Evolutionary conservation across 53 echinoderm and acorn worm species (phyloP).

Genomic region (Henricia sp.): DNA sequence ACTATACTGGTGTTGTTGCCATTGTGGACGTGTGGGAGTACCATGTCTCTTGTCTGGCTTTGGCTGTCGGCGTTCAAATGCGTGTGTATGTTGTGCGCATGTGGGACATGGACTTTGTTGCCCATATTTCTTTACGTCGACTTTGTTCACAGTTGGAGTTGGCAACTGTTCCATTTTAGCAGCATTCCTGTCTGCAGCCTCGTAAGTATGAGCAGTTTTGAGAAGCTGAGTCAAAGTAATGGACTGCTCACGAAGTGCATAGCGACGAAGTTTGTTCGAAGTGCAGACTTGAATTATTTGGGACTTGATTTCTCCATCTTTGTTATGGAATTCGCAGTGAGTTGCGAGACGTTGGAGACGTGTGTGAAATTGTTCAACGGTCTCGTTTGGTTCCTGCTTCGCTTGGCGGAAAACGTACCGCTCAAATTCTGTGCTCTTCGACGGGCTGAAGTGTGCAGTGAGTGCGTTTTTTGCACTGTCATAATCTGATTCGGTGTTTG

Average conservation of each 20-base stretch:
- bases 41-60: background rate
- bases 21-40: background rate
- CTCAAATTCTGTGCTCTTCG: conserved; percentile 12
- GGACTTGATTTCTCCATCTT: conserved; percentile 7
- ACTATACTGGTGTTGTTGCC: background rate
- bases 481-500: conserved; percentile 25
- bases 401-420: conserved; percentile 26
- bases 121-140: background rate
- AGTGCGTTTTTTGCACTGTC: conserved; percentile 25
- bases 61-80: conserved; percentile 26
- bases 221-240: conserved; percentile 18
- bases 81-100: background rate
- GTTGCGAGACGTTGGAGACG: conserved; percentile 45
- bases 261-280: conserved; percentile 18
- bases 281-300: conserved; percentile 37
- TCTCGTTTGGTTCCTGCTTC: conserved; percentile 23
- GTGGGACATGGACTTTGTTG: background rate
- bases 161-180: conserved; percentile 12
- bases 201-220: conserved; percentile 34
- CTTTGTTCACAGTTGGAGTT: conserved; percentile 16
- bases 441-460: conserved; percentile 34
- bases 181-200: conserved; percentile 40
- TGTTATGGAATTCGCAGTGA: conserved; percentile 13
- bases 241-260: conserved; percentile 3
- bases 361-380: conserved; percentile 8